Evolutionary conservation across 2,113 vertebrate species (phyloP).

Genomic region (Benitochromis conjunctus): DNA sequence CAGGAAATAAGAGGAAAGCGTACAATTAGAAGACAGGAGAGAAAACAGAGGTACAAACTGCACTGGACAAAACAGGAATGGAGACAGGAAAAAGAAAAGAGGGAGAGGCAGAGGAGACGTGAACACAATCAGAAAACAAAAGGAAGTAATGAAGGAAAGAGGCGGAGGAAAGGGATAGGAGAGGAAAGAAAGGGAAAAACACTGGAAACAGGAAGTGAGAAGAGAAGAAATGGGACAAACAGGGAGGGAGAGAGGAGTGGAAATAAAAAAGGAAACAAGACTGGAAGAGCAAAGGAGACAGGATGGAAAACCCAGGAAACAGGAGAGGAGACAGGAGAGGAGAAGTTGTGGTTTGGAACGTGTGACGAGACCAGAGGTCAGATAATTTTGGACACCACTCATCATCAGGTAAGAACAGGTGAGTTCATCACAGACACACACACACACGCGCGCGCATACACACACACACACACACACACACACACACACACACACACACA

Average conservation of each 20-base stretch:
- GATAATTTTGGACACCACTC: too few species aligned
- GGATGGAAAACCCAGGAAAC: not conserved
- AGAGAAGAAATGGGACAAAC: not conserved
- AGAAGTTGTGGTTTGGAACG: not conserved
- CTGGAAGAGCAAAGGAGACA: not conserved
- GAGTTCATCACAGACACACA: not conserved
- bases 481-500: not conserved
- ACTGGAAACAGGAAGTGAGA: not conserved
- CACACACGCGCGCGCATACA: not conserved
- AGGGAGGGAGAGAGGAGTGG: not conserved
- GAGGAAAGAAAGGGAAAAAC: not conserved
- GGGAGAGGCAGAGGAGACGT: too few species aligned
- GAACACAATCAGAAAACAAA: not conserved
- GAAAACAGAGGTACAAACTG: not conserved
- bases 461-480: not conserved
- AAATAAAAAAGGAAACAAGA: not conserved
- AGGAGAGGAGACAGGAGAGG: not conserved
- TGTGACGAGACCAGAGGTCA: not conserved
- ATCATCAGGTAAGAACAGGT: not conserved
- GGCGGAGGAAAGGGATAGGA: not conserved
- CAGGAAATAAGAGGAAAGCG: not conserved
- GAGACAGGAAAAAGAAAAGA: not conserved
- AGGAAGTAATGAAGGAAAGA: not conserved
- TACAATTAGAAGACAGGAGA: not conserved
- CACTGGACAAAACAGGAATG: too few species aligned